phyloP scores from a whole-genome alignment of 2,797 vertebrate genomes.

The Pantherophis alleghaniensis region DNA sequence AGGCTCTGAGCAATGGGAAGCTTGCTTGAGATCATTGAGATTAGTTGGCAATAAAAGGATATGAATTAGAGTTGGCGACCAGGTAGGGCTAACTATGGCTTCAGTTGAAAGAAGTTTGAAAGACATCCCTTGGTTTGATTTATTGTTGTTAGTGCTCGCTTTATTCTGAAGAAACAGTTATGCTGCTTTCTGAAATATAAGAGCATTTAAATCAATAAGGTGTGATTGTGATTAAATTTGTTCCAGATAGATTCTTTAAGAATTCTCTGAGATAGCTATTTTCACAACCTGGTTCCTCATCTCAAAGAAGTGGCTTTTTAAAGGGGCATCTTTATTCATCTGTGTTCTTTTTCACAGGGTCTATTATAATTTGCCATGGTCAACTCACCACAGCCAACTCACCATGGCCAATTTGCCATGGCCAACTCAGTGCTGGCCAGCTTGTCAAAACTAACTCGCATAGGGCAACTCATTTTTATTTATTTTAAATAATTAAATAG shows the following conservation, averaged over 20 bases:
- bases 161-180: not conserved
- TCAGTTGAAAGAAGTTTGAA: not conserved
- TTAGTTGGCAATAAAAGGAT: not conserved
- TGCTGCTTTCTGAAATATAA: not conserved
- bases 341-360: not conserved
- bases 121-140: not conserved
- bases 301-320: not conserved
- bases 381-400: no score
- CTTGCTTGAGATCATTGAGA: not conserved
- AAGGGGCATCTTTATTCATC: not conserved
- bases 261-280: not conserved
- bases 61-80: not conserved
- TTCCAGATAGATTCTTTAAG: not conserved
- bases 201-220: not conserved
- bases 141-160: not conserved
- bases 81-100: not conserved
- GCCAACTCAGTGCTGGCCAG: no score
- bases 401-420: no score
- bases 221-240: not conserved
- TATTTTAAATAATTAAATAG: no score
- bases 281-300: not conserved
- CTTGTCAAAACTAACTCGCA: no score
- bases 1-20: not conserved
- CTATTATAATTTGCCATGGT: no score
- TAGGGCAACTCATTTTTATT: no score